Evolutionary conservation across 2,113 vertebrate species (phyloP).

Genomic region (Chlamydotis undulata): DNA sequence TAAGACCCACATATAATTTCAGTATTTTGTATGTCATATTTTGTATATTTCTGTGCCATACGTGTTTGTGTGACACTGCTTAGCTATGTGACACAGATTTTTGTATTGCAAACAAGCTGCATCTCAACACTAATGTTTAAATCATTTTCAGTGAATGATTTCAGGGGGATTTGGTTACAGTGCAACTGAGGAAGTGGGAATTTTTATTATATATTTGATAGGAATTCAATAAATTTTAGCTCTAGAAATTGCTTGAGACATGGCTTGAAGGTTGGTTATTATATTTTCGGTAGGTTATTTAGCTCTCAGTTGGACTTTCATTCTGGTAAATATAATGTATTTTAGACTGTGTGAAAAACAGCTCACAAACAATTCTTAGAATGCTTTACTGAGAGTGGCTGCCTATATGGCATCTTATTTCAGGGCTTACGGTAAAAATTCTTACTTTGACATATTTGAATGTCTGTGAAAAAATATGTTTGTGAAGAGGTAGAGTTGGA

Average conservation of each 20-base stretch:
- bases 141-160: not conserved
- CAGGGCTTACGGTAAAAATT: not conserved
- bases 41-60: not conserved
- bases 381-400: not conserved
- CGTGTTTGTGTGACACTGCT: not conserved
- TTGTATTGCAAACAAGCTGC: not conserved
- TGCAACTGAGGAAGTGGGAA: not conserved
- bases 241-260: not conserved
- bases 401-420: not conserved
- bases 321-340: not conserved
- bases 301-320: not conserved
- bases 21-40: not conserved
- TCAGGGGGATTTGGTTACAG: conserved; percentile 13
- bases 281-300: not conserved
- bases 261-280: not conserved
- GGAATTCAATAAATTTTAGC: not conserved
- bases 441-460: not conserved
- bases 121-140: not conserved
- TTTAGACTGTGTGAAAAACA: not conserved
- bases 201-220: not conserved
- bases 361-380: not conserved
- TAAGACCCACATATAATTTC: not conserved
- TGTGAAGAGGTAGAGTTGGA: not conserved
- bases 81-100: not conserved
- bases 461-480: not conserved